Percentiles rank a stretch among this genome's conserved stretches.
Conservation (phyloP, 2,797 vertebrate genomes). For the Premnoplex brunnescens region DNA sequence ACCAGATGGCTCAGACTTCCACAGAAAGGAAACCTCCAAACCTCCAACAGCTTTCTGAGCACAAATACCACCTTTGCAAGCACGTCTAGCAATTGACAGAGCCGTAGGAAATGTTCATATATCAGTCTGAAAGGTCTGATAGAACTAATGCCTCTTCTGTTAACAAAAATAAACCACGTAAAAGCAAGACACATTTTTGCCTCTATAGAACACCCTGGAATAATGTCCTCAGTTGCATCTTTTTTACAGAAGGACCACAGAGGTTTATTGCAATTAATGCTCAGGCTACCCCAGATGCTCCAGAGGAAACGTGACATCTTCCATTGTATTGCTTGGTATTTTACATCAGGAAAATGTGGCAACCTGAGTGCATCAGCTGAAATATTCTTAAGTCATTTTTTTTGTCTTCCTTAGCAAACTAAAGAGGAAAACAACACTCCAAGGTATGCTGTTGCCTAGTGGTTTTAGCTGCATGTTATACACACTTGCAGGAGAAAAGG, state of each 20-base stretch:
- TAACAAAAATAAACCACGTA: neutral
- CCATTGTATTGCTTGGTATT: neutral
- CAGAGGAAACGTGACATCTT: fast-evolving
- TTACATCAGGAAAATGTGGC: neutral
- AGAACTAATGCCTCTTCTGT: neutral
- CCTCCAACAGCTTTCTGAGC: neutral
- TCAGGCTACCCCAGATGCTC: neutral
- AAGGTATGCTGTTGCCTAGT: neutral
- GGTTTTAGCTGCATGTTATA: neutral
- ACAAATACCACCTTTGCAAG: neutral
- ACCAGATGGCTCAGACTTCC: neutral
- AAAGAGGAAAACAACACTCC: neutral
- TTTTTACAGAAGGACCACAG: neutral
- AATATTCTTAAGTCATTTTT: neutral
- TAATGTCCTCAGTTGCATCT: neutral
- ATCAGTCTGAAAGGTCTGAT: neutral
- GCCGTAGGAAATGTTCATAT: fast-evolving
- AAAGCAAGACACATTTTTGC: neutral
- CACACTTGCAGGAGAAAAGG: neutral
- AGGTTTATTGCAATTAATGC: neutral
- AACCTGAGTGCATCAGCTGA: neutral
- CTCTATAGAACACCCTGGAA: neutral
- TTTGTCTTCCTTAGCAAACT: neutral
- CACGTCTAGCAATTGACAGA: neutral
- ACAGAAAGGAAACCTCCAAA: neutral